Evolutionary conservation across 1,140 invertebrate genomes (phyloP), one percentile per base, ranked within the genome.

Genomic region (Armadillidium nasatum): DNA sequence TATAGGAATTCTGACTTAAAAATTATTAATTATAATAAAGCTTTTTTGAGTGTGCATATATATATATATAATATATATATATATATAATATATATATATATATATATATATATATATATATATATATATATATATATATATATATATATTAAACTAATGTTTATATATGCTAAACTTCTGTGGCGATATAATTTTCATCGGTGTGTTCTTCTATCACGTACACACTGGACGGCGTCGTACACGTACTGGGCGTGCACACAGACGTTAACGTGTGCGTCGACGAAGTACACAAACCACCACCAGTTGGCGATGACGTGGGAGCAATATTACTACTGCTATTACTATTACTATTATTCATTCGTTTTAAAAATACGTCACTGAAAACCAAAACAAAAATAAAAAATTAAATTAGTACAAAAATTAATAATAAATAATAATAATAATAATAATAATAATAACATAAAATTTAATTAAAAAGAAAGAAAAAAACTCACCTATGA

Each of bases 201-300:
- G 87, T 89, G 83, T 89, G 88, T 84, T 89, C 88, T 83, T 89
- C 88, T 84, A 89, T 89, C 82, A 89, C 88, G 84, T 88, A 89
- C 76, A 89, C 88, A 79, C 86, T 86, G 80, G 87, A 85, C 79
- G 77, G 76, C 71, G 78, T 81, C 43, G 79, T 81, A 22, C 79
- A 81, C 0, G 79, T 81, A 43, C 76, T 78, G 4, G 79, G 79
- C 1, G 75, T 75, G 44, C 75, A 81, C 44, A 77, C 77, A 11
- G 79, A 81, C 54, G 73, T 75, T n/a, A 81, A 60, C 33, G 77
- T 81, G 68, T 81, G 72, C 71, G 78, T 79, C 23, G 78, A 79
- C 15, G n/a, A n/a, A n/a, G 71, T 79, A 67, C 76, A 72, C 9
- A 79, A 54, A 44, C 76, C 78, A 21, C 67, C 33, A 21, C 68